Conservation (phyloP, 1,140 invertebrate species). For the Aphelinus atriplicis region DNA sequence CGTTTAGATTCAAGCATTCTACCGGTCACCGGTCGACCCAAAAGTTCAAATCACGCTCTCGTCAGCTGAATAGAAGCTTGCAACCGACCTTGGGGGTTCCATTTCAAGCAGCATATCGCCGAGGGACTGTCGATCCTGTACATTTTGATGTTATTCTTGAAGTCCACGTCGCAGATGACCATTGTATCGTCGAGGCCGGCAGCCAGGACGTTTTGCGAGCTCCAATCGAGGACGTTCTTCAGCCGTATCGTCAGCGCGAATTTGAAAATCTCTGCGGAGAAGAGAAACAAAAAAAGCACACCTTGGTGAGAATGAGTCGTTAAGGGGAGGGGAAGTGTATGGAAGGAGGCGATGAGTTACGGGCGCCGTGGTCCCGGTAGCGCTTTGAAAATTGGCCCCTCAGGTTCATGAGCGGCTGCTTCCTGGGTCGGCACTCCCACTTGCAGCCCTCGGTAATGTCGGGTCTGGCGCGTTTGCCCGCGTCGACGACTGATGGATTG, state of each 20-base stretch:
- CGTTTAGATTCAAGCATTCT: too few relatives aligned
- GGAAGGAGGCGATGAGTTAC: slow-evolving; percentile 13
- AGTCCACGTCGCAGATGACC: slow-evolving; percentile 29
- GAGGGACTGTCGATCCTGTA: background rate
- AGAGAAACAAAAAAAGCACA: too few relatives aligned
- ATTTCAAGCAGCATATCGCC: slow-evolving; percentile 44
- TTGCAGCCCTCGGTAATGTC: slow-evolving; percentile 16
- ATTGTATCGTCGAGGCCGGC: slow-evolving; percentile 1
- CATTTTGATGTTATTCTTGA: background rate
- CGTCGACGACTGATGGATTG: background rate
- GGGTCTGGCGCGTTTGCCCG: background rate
- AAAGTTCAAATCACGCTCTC: too few relatives aligned
- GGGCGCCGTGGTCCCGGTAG: slow-evolving; percentile 36
- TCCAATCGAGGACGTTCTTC: slow-evolving; percentile 48
- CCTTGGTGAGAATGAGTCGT: too few relatives aligned
- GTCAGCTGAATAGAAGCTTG: too few relatives aligned
- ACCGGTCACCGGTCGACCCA: too few relatives aligned
- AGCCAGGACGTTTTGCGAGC: slow-evolving; percentile 41
- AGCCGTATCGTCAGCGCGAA: slow-evolving; percentile 28
- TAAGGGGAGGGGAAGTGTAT: too few relatives aligned
- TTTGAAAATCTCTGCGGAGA: slow-evolving; percentile 35
- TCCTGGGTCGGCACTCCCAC: slow-evolving; percentile 34
- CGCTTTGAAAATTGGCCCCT: slow-evolving; percentile 16
- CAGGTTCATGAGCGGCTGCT: slow-evolving; percentile 31
- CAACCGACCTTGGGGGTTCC: slow-evolving; percentile 45